Conservation (phyloP, 2,797 vertebrate genomes). For the Anguilla megastoma region DNA sequence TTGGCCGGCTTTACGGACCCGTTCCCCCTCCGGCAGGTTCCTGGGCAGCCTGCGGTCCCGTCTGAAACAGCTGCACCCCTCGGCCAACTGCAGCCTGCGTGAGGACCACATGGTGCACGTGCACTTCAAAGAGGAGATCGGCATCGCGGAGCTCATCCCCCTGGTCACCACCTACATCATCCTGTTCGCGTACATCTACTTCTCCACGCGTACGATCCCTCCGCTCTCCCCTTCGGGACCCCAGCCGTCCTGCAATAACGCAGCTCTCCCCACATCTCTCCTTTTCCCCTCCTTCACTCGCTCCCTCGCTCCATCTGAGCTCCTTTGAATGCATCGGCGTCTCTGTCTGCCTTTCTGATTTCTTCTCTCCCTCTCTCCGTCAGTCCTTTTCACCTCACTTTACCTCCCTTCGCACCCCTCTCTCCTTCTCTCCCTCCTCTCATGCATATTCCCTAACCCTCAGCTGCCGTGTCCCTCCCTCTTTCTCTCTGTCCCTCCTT, state of each 20-base stretch:
- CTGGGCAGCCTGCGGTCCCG: slow-evolving; percentile 84
- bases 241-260: background rate
- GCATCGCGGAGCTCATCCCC: slow-evolving; percentile 91
- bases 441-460: background rate
- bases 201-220: slow-evolving; percentile 86
- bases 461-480: background rate
- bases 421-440: background rate
- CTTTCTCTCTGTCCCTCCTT: background rate
- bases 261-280: background rate
- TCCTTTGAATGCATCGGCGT: no score
- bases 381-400: background rate
- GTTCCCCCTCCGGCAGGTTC: slow-evolving; percentile 72
- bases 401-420: background rate
- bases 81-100: slow-evolving; percentile 87
- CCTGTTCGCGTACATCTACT: slow-evolving; percentile 98
- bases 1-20: background rate
- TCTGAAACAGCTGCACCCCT: slow-evolving; percentile 88
- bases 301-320: background rate
- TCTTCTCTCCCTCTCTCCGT: background rate
- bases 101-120: slow-evolving; percentile 90
- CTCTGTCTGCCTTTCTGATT: background rate
- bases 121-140: slow-evolving; percentile 98
- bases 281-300: background rate
- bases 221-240: background rate
- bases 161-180: slow-evolving; percentile 98